Conservation (phyloP, 2,888 invertebrate species). For the Heliconius erato region DNA sequence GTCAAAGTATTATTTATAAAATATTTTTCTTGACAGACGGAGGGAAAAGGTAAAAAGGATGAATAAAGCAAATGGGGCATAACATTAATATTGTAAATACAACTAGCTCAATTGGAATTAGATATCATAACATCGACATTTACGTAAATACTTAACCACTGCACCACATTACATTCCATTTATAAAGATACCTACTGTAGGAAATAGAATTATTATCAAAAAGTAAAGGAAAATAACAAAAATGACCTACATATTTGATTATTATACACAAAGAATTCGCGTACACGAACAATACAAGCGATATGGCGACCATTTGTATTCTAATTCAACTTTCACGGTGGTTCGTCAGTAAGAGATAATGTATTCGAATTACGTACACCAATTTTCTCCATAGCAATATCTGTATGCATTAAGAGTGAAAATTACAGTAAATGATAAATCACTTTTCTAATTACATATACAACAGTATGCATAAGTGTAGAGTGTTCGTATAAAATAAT, state of each 20-base stretch:
- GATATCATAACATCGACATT: background rate
- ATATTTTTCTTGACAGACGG: too few species aligned
- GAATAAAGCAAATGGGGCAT: too few species aligned
- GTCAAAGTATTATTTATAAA: too few species aligned
- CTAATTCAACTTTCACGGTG: slow-evolving; percentile 35
- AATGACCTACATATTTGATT: background rate
- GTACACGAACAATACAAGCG: slow-evolving; percentile 27
- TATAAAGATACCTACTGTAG: too few species aligned
- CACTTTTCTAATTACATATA: background rate
- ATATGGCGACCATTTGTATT: slow-evolving; percentile 28
- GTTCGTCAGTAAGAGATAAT: slow-evolving; percentile 17
- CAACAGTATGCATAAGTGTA: background rate
- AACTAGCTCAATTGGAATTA: too few species aligned
- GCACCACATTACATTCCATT: background rate
- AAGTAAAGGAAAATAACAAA: background rate
- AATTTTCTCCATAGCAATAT: slow-evolving; percentile 21
- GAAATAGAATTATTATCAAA: background rate
- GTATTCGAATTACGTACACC: slow-evolving; percentile 27
- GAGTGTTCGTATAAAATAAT: background rate
- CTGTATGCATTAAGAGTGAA: slow-evolving; percentile 5
- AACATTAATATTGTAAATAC: too few species aligned
- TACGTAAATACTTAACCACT: background rate
- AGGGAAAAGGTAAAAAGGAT: too few species aligned
- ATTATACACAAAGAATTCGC: slow-evolving; percentile 14
- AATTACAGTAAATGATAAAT: background rate